A percentile compares a stretch with the other conserved stretches of the same genome.
Conservation (phyloP, 2,888 invertebrate genomes). For the Yponomeuta plumbellus region DNA sequence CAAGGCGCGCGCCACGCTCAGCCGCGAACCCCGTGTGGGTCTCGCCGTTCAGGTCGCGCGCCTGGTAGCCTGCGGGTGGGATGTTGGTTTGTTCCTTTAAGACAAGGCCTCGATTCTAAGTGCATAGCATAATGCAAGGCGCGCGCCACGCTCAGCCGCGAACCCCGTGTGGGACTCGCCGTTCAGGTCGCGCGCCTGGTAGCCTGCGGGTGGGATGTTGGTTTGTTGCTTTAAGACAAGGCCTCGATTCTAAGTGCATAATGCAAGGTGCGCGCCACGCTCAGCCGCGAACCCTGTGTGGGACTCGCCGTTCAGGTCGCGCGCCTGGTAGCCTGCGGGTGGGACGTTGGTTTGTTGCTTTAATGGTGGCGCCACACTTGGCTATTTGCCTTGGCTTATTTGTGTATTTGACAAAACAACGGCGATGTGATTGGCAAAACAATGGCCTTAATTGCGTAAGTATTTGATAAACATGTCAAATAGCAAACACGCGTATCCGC, state of each 20-base stretch:
- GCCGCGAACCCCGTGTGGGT: slow-evolving; percentile 90
- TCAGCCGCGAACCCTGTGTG: slow-evolving; percentile 89
- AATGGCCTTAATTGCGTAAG: too few species aligned
- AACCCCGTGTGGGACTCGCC: slow-evolving; percentile 89
- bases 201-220: slow-evolving; percentile 66
- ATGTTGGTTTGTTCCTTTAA: background rate
- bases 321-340: slow-evolving; percentile 78
- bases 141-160: slow-evolving; percentile 87
- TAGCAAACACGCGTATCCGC: too few species aligned
- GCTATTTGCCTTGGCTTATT: too few species aligned
- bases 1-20: slow-evolving; percentile 89
- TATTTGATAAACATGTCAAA: too few species aligned
- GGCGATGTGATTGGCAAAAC: too few species aligned
- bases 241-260: too few species aligned
- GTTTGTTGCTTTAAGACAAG: too few species aligned
- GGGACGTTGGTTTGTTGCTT: background rate
- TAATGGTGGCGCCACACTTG: too few species aligned
- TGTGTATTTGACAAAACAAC: too few species aligned
- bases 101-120: too few species aligned
- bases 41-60: too few species aligned
- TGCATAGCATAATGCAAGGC: too few species aligned
- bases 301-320: slow-evolving; percentile 88
- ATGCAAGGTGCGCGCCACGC: slow-evolving; percentile 89
- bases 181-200: slow-evolving; percentile 86
- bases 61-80: slow-evolving; percentile 84